Evolutionary conservation across 2,888 invertebrate species (phyloP).

Genomic region (Synergus gifuensis): DNA sequence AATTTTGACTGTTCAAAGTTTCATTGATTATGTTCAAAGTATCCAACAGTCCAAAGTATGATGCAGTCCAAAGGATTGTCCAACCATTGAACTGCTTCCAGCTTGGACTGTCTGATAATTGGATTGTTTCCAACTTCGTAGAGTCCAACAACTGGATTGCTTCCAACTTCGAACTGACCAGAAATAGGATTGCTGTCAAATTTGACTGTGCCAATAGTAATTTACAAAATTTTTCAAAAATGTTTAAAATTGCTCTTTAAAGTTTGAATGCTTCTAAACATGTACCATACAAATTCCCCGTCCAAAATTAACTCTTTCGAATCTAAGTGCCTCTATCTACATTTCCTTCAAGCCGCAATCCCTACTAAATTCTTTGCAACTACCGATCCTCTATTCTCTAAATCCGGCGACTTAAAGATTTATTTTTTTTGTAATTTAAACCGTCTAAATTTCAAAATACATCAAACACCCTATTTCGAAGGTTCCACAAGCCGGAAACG

Average conservation of each 20-base stretch:
- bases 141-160: too few species aligned
- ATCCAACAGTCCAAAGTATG: too few species aligned
- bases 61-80: too few species aligned
- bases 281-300: not conserved
- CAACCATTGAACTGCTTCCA: not conserved
- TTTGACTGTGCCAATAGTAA: too few species aligned
- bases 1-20: not conserved
- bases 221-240: too few species aligned
- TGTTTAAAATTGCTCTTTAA: not conserved
- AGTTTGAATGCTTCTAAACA: not conserved
- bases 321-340: not conserved
- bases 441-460: not conserved
- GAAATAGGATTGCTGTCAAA: not conserved
- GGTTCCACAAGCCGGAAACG: conserved; percentile 14
- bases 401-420: not conserved
- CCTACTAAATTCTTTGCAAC: not conserved
- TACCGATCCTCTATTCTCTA: not conserved
- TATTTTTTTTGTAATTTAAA: not conserved
- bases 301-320: conserved; percentile 2
- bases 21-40: too few species aligned
- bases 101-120: too few species aligned
- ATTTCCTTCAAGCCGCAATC: not conserved
- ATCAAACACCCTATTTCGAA: not conserved
- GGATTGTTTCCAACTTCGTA: too few species aligned
- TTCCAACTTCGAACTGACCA: not conserved